A percentile compares a stretch with the other conserved stretches of the same genome.
phyloP scores from a whole-genome alignment of 53 echinoderm and acorn worm species.

The Temnopleurus reevesii region DNA sequence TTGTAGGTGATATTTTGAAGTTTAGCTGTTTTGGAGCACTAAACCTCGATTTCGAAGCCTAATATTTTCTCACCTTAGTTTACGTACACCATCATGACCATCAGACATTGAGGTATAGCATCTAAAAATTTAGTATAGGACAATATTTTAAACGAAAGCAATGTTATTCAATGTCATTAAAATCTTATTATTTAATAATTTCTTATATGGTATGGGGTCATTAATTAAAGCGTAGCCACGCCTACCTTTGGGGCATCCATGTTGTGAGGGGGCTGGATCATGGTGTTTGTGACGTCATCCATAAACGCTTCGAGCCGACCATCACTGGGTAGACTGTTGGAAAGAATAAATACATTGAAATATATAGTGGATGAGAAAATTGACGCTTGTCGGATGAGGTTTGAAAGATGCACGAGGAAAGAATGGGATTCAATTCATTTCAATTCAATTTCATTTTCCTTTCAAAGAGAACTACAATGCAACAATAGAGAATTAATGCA shows the following conservation, averaged over 20 bases:
- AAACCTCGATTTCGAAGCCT: no score
- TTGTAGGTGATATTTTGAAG: no score
- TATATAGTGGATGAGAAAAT: no score
- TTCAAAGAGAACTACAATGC: background rate
- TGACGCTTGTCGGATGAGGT: no score
- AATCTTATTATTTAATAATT: background rate
- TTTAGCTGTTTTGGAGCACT: no score
- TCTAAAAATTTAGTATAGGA: background rate
- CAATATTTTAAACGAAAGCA: no score
- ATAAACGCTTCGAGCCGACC: constrained; percentile 20
- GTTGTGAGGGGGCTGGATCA: constrained; percentile 8
- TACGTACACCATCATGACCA: no score
- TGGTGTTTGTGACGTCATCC: constrained; percentile 34
- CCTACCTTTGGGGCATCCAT: background rate
- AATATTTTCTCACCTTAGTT: background rate
- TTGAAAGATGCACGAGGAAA: no score
- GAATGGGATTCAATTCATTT: no score
- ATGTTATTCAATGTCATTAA: no score
- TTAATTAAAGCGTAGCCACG: background rate
- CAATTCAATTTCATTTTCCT: background rate
- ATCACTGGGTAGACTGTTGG: background rate
- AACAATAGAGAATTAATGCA: background rate
- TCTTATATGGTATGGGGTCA: background rate
- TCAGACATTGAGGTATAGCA: background rate
- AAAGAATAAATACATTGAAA: background rate